phyloP scores from a whole-genome alignment of 2,797 vertebrate genomes.

The Takifugu ocellatus region DNA sequence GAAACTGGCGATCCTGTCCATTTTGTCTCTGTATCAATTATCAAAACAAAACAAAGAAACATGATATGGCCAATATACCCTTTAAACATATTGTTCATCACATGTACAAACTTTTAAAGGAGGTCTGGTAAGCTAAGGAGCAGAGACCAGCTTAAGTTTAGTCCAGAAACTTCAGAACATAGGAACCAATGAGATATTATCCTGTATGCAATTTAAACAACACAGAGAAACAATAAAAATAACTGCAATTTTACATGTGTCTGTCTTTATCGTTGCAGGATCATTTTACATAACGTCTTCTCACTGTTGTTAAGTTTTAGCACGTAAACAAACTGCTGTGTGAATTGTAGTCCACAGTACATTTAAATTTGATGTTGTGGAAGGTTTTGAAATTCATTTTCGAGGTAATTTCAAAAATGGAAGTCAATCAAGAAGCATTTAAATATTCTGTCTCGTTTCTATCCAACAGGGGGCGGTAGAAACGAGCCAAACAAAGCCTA shows the following conservation, averaged over 20 bases:
- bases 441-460: too few relatives aligned
- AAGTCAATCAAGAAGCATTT: too few relatives aligned
- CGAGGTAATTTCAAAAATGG: too few relatives aligned
- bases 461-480: too few relatives aligned
- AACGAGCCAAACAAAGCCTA: too few relatives aligned
- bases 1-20: slow-evolving; percentile 14
- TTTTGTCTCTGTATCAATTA: slow-evolving; percentile 24
- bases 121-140: slow-evolving; percentile 35
- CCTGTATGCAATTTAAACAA: slow-evolving; percentile 79
- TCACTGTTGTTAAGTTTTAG: background rate
- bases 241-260: slow-evolving; percentile 53
- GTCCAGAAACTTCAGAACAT: slow-evolving; percentile 72
- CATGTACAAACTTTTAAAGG: slow-evolving; percentile 23
- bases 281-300: background rate
- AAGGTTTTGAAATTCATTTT: too few relatives aligned
- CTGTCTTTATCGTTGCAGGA: slow-evolving; percentile 23
- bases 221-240: slow-evolving; percentile 74
- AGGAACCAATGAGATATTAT: slow-evolving; percentile 74
- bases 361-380: too few relatives aligned
- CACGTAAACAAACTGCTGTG: background rate
- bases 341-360: background rate
- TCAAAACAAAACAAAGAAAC: slow-evolving; percentile 21
- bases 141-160: slow-evolving; percentile 49
- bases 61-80: slow-evolving; percentile 16
- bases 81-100: slow-evolving; percentile 21